phyloP scores from a whole-genome alignment of 2,888 invertebrate species.

The Leptinotarsa peninsularis region DNA sequence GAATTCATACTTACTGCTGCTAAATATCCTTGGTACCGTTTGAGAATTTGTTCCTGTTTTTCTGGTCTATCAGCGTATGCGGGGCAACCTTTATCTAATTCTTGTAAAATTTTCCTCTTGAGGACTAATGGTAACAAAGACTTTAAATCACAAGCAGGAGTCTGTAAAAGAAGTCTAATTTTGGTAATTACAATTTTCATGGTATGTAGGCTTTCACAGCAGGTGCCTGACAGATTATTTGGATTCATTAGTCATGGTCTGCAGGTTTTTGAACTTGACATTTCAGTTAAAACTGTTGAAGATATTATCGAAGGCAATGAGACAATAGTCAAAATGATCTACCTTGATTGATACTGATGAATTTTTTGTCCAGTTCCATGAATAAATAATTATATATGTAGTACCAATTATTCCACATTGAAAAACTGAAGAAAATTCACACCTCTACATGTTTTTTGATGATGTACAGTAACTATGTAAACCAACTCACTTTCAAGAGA shows the following conservation, averaged over 20 bases:
- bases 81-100: conserved; percentile 76
- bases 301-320: too few relatives aligned
- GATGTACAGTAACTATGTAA: background rate
- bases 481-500: conserved; percentile 77
- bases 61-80: conserved; percentile 74
- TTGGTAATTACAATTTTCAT: too few relatives aligned
- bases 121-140: conserved; percentile 87
- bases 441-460: background rate
- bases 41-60: conserved; percentile 78
- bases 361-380: too few relatives aligned
- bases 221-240: background rate
- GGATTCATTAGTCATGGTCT: too few relatives aligned
- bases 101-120: conserved; percentile 85
- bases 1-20: conserved; percentile 75
- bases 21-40: conserved; percentile 85
- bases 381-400: too few relatives aligned
- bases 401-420: too few relatives aligned
- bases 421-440: background rate
- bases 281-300: too few relatives aligned
- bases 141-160: conserved; percentile 90
- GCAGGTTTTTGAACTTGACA: too few relatives aligned
- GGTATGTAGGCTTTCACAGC: too few relatives aligned
- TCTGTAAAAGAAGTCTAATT: conserved; percentile 68
- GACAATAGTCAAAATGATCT: too few relatives aligned
- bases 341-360: too few relatives aligned